Base-by-base conservation (phyloP, 53 echinoderm and acorn worm genomes). In the Astropecten irregularis region DNA sequence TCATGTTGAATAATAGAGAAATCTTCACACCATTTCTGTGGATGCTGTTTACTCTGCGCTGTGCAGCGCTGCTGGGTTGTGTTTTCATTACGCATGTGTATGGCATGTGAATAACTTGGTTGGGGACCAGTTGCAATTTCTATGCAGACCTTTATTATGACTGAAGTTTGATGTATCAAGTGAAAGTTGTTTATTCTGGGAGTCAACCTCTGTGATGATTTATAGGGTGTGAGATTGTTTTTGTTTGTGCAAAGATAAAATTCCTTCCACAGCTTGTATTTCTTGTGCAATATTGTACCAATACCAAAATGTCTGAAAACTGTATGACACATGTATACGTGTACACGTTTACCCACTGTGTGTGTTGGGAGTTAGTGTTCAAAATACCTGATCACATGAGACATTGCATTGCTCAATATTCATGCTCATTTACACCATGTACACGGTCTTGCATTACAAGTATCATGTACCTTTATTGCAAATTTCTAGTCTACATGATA, bases 1-100 rank as follows among this genome's bases (percentile, higher is more conserved):
- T 29, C 30, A 60, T 2, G 16, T 32, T 29, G 3, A 21, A 23
- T 20, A 64, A 8, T 42, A 42, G 42, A 42, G 32, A 64, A 64
- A 36, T 19, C 64, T 18, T 37, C 3, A 15, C n/a, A 64, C 18
- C 11, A 5, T 37, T 37, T 64, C 36, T 32, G 3, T n/a, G 19
- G 35, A 32, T 15, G 3, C 7, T 64, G 64, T 64, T 64, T 64
- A 29, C 36, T 9, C 37, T 30, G 64, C 7, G 10, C 30, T 16
- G 19, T 20, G 15, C 18, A 34, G 15, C 29, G 3, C 0, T 9
- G 60, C 35, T 6, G 11, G 42, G 42, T 37, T 36, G 32, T 61
- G 64, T 64, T 64, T 64, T 64, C 64, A 34, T 64, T 64, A 64
- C 36, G 6, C 38, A 64, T 37, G 62, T 64, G 64, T 64, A 34